A percentile compares a stretch with the other conserved stretches of the same genome.
These are phyloP conservation scores for Dendroctonus valens DNA, from an alignment of 1,140 invertebrate species.

Conservation along the genomic window DNA sequence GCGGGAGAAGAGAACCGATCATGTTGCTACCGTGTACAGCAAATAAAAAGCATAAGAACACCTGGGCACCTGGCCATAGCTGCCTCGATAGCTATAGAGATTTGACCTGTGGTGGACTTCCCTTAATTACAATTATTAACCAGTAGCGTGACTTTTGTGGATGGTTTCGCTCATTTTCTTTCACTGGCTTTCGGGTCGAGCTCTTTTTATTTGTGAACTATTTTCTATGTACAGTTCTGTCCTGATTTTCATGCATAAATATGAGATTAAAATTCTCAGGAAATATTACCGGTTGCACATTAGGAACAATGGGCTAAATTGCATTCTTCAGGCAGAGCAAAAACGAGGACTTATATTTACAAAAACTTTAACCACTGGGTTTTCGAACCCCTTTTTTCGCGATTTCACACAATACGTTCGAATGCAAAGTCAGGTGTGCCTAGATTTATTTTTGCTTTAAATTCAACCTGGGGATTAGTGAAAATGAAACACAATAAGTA, in stretches of 20 bases:
- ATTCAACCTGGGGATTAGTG: constrained; percentile 24
- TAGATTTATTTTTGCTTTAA: constrained; percentile 26
- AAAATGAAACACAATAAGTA: constrained; percentile 27
- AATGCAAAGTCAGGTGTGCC: constrained; percentile 29
- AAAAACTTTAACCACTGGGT: too few relatives aligned
- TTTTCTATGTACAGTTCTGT: too few relatives aligned
- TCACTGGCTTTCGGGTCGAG: neutral
- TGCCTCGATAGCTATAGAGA: constrained; percentile 19
- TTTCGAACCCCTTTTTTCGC: constrained; percentile 17
- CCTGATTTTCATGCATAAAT: too few relatives aligned
- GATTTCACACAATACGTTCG: constrained; percentile 1
- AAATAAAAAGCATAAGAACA: constrained; percentile 30
- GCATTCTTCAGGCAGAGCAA: too few relatives aligned
- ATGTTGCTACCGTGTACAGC: constrained; percentile 39
- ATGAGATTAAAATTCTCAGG: too few relatives aligned
- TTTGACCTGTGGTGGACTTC: constrained; percentile 40
- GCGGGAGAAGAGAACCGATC: constrained; percentile 21
- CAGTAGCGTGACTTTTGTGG: constrained; percentile 40
- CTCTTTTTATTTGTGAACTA: too few relatives aligned
- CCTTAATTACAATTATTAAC: constrained; percentile 45
- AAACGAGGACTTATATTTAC: too few relatives aligned
- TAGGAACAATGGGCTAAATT: too few relatives aligned
- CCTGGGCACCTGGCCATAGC: constrained; percentile 37
- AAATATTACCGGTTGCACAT: too few relatives aligned
- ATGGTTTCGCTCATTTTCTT: constrained; percentile 17